Evolutionary conservation across 2,888 invertebrate species (phyloP), one percentile per base, ranked within the genome.

Genomic region (Habroteleia sp.): DNA sequence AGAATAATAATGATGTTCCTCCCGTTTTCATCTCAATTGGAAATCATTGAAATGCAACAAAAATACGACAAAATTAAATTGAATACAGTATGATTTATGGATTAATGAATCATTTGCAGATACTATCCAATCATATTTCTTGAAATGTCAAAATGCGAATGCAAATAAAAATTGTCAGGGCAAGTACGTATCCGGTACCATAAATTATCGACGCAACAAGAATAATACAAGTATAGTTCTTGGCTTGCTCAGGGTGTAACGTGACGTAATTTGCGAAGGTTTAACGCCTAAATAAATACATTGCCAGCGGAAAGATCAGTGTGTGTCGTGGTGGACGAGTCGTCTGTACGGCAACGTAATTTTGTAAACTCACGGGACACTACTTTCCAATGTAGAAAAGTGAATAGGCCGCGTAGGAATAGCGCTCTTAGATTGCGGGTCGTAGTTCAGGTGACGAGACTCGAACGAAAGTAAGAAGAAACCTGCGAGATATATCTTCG

Each of bases 401-500:
- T 72, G 66, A 62, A 65, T 62, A 68, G 66, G 56, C 60, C 68
- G 76, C 72, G 62, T 76, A 76, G 72, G 76, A 76, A 76, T 72
- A 76, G 48, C 60, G 60, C 54, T 60, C 25, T 60, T 73, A 73
- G 72, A 76, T 76, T 69, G 68, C 68, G 65, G 76, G 76, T 76
- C 76, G 72, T 44, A 76, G 76, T 72, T 76, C 76, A 76, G 54
- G 46, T 13, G 68, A 68, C 68, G 72, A 58, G 63, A 58, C 68
- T 73, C 41, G 58, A 76, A 73, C 72, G 76, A 76, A 76, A 76
- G 76, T 76, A 68, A 72, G 76, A 72, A 69, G 72, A 76, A 76
- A 76, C 72, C 66, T 75, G 29, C 68, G 44, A 74, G 74, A 75
- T 71, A 65, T 75, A 75, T 71, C 75, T 75, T 41, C 35, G 75